A percentile compares a stretch with the other conserved stretches of the same genome.
phyloP scores from a whole-genome alignment of 2,797 vertebrate genomes.

The Scyliorhinus canicula region DNA sequence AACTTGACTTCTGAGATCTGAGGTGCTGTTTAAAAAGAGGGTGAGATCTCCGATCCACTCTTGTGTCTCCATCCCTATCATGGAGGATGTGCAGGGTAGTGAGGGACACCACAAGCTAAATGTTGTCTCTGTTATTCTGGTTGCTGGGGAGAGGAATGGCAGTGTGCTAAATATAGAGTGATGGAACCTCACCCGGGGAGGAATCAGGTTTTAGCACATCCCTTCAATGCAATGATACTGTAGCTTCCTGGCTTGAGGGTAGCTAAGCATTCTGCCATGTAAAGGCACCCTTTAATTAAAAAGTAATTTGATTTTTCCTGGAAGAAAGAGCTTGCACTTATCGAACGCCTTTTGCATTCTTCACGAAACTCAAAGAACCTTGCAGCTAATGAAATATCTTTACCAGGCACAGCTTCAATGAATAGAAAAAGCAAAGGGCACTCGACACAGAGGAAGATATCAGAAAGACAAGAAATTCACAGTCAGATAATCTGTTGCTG shows the following conservation, averaged over 20 bases:
- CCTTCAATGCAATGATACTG: neutral
- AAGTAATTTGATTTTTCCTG: neutral
- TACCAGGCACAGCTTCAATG: neutral
- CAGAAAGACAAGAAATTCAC: neutral
- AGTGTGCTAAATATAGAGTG: neutral
- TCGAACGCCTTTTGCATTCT: neutral
- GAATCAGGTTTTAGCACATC: neutral
- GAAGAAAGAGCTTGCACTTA: neutral
- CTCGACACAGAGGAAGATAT: neutral
- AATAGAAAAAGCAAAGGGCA: neutral
- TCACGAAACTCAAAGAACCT: neutral
- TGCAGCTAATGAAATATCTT: neutral
- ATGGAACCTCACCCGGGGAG: neutral
- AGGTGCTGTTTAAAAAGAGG: neutral
- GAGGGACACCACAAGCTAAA: neutral
- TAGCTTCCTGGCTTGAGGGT: neutral
- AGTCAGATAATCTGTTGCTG: too few relatives aligned
- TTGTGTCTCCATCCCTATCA: neutral
- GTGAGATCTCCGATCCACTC: neutral
- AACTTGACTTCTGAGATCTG: neutral
- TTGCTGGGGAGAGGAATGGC: neutral
- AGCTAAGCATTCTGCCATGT: neutral
- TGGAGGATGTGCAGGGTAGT: neutral
- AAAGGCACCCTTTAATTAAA: neutral
- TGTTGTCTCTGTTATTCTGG: neutral